These are phyloP conservation scores for Caretta caretta DNA, from an alignment of 2,113 vertebrate species.

Conservation along the genomic window DNA sequence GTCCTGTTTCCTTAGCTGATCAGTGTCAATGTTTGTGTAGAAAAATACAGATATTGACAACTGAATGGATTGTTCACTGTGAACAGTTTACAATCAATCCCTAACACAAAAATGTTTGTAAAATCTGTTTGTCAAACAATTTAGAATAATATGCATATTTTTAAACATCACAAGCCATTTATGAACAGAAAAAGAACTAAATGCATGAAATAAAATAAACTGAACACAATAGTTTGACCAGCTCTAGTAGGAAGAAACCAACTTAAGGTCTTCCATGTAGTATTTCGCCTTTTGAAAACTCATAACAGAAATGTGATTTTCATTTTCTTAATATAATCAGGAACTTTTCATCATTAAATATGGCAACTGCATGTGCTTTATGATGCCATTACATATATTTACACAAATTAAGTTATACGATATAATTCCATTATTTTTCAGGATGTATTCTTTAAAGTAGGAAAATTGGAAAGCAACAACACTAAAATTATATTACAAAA, in stretches of 20 bases:
- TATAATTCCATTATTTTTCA: slow-evolving; percentile 67
- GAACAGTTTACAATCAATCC: not conserved
- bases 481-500: slow-evolving; percentile 65
- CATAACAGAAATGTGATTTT: slow-evolving; percentile 72
- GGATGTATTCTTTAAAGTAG: slow-evolving; percentile 71
- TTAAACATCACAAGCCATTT: not conserved
- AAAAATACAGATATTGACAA: slow-evolving; percentile 13
- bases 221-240: not conserved
- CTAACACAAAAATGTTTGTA: not conserved
- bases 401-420: slow-evolving; percentile 69
- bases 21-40: not conserved
- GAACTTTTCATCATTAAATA: slow-evolving; percentile 76
- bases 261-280: slow-evolving; percentile 45
- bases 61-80: not conserved
- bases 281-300: slow-evolving; percentile 63
- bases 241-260: slow-evolving; percentile 53
- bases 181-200: slow-evolving; percentile 15
- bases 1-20: not conserved
- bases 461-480: slow-evolving; percentile 66
- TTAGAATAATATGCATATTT: not conserved
- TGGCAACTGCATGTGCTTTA: slow-evolving; percentile 67
- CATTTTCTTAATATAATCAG: slow-evolving; percentile 72
- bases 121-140: slow-evolving; percentile 13
- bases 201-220: slow-evolving; percentile 63
- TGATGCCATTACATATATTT: slow-evolving; percentile 70